Evolutionary conservation across 2,888 invertebrate genomes (phyloP).

Genomic region (Congeria kusceri): DNA sequence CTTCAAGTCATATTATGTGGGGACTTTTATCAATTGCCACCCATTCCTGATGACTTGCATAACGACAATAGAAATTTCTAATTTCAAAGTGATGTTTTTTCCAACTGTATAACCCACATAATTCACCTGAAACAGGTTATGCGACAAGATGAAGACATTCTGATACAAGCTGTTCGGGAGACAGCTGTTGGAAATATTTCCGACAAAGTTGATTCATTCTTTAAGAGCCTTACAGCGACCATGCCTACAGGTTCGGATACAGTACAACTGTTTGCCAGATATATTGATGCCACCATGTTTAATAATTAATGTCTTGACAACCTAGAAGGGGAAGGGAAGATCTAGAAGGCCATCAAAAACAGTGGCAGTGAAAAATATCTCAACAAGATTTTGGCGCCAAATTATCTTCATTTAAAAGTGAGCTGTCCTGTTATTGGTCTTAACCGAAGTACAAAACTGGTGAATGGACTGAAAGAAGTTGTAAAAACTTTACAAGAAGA

Average conservation of each 20-base stretch:
- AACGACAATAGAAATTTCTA: conserved; percentile 39
- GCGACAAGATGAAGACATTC: conserved; percentile 36
- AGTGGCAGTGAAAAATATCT: conserved; percentile 31
- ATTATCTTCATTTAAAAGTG: conserved; percentile 42
- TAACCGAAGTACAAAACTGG: conserved; percentile 38
- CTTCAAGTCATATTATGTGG: conserved; percentile 26
- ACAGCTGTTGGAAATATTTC: conserved; percentile 32
- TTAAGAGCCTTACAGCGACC: conserved; percentile 32
- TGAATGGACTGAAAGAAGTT: conserved; percentile 46
- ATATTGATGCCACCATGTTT: conserved; percentile 38
- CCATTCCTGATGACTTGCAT: conserved; percentile 40
- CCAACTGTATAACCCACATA: conserved; percentile 26
- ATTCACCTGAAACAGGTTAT: conserved; percentile 31
- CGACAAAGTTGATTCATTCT: conserved; percentile 21
- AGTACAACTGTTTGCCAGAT: conserved; percentile 40
- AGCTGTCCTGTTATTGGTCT: conserved; percentile 47
- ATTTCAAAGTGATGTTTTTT: conserved; percentile 42
- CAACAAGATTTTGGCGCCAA: conserved; percentile 34
- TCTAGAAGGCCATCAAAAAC: conserved; percentile 28
- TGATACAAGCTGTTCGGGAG: conserved; percentile 39
- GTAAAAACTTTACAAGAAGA: conserved; percentile 12
- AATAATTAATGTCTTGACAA: not conserved
- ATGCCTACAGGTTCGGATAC: conserved; percentile 6
- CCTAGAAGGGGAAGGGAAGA: not conserved
- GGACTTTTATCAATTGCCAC: conserved; percentile 54